A percentile compares a stretch with the other conserved stretches of the same genome.
Evolutionary conservation across 1,140 invertebrate species (phyloP).

Genomic region (Proales similis): DNA sequence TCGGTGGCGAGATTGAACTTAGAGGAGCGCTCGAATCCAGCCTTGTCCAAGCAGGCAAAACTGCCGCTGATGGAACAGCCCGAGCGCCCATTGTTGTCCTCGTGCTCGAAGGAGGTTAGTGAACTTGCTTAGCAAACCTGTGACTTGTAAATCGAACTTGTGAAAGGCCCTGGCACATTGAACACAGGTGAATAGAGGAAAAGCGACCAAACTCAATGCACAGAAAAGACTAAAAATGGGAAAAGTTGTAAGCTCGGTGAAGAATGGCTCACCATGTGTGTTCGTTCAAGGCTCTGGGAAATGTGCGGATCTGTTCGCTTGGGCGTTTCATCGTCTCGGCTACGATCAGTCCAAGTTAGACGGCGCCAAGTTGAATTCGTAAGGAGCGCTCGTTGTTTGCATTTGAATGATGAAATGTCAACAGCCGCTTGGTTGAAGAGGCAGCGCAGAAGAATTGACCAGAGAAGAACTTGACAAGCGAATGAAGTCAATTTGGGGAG

Average conservation of each 20-base stretch:
- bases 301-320: conserved; percentile 37
- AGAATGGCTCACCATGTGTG: conserved; percentile 25
- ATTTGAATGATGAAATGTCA: neutral
- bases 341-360: no score
- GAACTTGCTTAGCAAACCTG: conserved; percentile 42
- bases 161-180: no score
- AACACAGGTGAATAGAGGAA: no score
- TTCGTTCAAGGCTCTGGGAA: conserved; percentile 33
- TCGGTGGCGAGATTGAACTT: conserved; percentile 38
- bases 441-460: neutral
- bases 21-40: neutral
- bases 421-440: neutral
- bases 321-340: neutral
- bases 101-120: conserved; percentile 53
- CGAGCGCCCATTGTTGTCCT: conserved; percentile 50
- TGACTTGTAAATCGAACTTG: no score
- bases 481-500: neutral
- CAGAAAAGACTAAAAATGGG: no score
- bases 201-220: no score
- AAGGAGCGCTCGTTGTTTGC: no score
- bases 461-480: neutral
- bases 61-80: conserved; percentile 45
- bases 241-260: conserved; percentile 8
- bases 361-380: no score
- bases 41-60: conserved; percentile 24